Evolutionary conservation across 2,113 vertebrate genomes (phyloP).

Genomic region (Ptyas mucosa): DNA sequence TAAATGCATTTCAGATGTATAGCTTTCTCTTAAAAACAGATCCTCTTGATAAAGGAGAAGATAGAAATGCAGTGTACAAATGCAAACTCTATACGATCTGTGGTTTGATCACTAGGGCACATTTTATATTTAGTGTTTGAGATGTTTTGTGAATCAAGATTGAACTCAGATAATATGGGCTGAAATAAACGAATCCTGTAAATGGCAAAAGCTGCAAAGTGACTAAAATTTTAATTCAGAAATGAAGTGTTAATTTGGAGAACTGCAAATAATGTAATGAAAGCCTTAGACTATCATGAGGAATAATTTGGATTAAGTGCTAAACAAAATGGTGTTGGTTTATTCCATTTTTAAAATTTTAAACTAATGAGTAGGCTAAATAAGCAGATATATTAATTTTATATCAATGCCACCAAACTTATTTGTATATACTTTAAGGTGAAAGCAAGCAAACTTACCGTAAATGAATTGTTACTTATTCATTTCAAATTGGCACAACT

Average conservation of each 20-base stretch:
- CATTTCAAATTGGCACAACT: not conserved
- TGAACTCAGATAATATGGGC: not conserved
- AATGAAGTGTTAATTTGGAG: not conserved
- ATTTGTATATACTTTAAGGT: slow-evolving; percentile 12
- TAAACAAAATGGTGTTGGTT: slow-evolving; percentile 55
- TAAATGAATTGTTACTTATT: not conserved
- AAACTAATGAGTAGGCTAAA: slow-evolving; percentile 58
- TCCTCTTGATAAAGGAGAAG: slow-evolving; percentile 51
- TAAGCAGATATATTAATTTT: slow-evolving; percentile 54
- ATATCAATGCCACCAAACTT: slow-evolving; percentile 52
- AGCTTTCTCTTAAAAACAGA: slow-evolving; percentile 25
- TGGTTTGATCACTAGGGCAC: slow-evolving; percentile 38
- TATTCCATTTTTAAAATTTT: slow-evolving; percentile 56
- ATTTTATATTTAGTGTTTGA: slow-evolving; percentile 35
- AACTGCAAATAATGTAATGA: slow-evolving; percentile 4
- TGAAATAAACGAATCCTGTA: slow-evolving; percentile 17
- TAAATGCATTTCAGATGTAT: slow-evolving; percentile 51
- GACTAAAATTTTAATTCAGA: not conserved
- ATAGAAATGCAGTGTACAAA: slow-evolving; percentile 49
- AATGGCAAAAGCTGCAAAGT: slow-evolving; percentile 36
- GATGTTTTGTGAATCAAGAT: not conserved
- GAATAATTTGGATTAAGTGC: slow-evolving; percentile 53
- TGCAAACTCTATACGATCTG: slow-evolving; percentile 52
- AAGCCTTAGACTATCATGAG: slow-evolving; percentile 46
- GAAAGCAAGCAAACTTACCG: not conserved